A percentile compares a stretch with the other conserved stretches of the same genome.
Evolutionary conservation across 2,113 vertebrate species (phyloP).

Genomic region (Brienomyrus brachyistius): DNA sequence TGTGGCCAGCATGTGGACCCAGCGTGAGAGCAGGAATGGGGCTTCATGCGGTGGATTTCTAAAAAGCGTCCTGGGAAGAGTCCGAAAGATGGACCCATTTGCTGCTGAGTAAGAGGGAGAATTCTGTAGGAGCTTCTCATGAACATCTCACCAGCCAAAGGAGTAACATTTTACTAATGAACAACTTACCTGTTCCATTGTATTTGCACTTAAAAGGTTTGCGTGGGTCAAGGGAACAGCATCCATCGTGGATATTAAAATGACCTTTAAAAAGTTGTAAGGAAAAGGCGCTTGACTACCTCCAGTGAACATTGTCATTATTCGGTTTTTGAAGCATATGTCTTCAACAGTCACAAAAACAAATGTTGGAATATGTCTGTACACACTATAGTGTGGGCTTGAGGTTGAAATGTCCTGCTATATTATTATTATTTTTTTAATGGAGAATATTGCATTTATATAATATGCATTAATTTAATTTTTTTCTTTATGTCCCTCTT

Average conservation of each 20-base stretch:
- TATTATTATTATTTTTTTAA: conserved; percentile 9
- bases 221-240: neutral
- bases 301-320: conserved; percentile 6
- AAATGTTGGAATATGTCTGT: conserved; percentile 10
- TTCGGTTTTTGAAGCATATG: neutral
- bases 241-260: neutral
- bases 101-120: neutral
- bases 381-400: neutral
- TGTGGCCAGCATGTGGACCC: neutral
- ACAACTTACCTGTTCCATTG: neutral
- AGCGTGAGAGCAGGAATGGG: neutral
- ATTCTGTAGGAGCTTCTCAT: neutral
- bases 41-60: neutral
- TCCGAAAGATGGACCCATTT: neutral
- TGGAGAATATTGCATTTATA: conserved; percentile 3
- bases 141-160: neutral
- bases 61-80: neutral
- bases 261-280: neutral
- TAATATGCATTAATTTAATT: conserved; percentile 11
- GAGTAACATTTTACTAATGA: neutral
- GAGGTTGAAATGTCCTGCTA: neutral
- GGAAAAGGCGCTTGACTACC: conserved; percentile 2
- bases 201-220: conserved; percentile 10
- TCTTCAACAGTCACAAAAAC: neutral
- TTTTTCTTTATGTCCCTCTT: neutral